phyloP scores from a whole-genome alignment of 2,113 vertebrate genomes.

The Egretta garzetta region DNA sequence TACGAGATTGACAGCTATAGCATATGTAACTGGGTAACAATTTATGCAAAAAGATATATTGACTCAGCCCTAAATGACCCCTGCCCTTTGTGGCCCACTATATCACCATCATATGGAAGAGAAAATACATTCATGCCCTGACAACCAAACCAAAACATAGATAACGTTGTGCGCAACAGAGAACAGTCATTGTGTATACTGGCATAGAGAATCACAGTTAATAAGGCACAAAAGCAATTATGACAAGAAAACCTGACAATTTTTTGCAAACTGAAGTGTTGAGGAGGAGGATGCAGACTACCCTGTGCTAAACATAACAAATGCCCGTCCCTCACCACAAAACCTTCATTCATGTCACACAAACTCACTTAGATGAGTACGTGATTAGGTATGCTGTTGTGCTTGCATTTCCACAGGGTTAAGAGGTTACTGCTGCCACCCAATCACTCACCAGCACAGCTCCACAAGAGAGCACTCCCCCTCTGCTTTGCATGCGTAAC shows the following conservation, averaged over 20 bases:
- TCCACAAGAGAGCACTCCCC: neutral
- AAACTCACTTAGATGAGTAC: neutral
- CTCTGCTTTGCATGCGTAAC: neutral
- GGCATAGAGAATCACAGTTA: neutral
- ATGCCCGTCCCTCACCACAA: neutral
- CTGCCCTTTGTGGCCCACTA: neutral
- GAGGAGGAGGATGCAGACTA: neutral
- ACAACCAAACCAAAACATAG: neutral
- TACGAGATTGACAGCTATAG: accelerated
- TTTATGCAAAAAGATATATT: neutral
- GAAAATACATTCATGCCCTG: neutral
- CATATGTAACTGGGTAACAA: neutral
- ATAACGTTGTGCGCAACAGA: neutral
- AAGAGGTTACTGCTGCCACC: neutral
- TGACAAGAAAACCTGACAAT: neutral
- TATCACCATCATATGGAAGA: neutral
- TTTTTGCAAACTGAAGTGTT: neutral
- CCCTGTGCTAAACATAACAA: neutral
- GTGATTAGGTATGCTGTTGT: neutral
- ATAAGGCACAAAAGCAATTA: neutral
- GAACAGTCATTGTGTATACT: neutral
- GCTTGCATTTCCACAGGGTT: neutral
- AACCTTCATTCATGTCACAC: neutral
- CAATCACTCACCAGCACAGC: neutral
- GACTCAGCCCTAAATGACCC: neutral